phyloP scores from a whole-genome alignment of 2,113 vertebrate genomes.

The Cavia porcellus region DNA sequence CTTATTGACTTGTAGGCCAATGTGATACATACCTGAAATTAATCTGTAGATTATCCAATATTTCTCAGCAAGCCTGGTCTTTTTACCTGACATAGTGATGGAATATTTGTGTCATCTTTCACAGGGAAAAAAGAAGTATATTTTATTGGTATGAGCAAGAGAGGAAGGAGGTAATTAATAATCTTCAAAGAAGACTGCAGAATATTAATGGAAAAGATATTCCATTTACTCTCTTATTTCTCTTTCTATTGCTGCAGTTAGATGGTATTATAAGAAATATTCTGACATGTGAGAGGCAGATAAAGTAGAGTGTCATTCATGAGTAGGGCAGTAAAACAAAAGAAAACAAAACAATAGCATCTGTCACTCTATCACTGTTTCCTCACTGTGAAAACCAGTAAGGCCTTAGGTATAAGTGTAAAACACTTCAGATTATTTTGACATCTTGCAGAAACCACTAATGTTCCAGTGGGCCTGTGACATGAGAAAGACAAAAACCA shows the following conservation, averaged over 20 bases:
- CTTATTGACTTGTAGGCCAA: neutral
- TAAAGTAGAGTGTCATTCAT: neutral
- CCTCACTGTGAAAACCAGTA: neutral
- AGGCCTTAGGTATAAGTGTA: accelerated
- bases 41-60: neutral
- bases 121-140: accelerated
- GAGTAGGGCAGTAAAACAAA: neutral
- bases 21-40: neutral
- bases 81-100: neutral
- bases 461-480: accelerated
- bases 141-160: neutral
- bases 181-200: neutral
- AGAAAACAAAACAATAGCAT: neutral
- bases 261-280: no score
- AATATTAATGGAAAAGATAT: neutral
- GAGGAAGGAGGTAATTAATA: neutral
- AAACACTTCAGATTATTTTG: accelerated
- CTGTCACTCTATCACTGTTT: neutral
- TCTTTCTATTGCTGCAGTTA: neutral
- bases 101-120: neutral
- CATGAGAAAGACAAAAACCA: neutral
- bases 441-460: accelerated
- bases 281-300: neutral
- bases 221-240: neutral
- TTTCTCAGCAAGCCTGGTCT: neutral